Conservation (phyloP, 2,797 vertebrate genomes). For the Clarias pachynema region DNA sequence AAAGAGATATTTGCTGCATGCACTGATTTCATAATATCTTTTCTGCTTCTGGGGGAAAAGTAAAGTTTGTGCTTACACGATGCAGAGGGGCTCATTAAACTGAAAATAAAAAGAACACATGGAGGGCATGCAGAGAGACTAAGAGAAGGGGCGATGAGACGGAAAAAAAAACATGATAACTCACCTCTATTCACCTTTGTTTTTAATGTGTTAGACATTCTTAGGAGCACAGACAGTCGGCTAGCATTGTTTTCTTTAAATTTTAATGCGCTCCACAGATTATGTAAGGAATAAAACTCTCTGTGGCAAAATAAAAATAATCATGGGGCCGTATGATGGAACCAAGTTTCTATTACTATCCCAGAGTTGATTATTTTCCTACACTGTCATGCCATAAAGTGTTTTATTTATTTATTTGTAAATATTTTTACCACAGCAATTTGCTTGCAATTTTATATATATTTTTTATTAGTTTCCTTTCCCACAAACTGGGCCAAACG, state of each 20-base stretch:
- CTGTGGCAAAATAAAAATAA: background rate
- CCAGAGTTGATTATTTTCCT: background rate
- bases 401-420: background rate
- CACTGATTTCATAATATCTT: slow-evolving; percentile 49
- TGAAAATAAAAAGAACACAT: slow-evolving; percentile 1
- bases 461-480: no score
- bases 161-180: background rate
- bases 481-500: no score
- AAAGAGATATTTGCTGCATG: slow-evolving; percentile 45
- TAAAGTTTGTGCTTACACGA: slow-evolving; percentile 23
- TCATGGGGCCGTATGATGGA: background rate
- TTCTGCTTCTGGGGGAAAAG: slow-evolving; percentile 42
- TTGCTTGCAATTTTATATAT: no score
- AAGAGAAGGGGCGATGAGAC: background rate
- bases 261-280: slow-evolving; percentile 11
- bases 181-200: slow-evolving; percentile 23
- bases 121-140: background rate
- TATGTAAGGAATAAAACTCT: background rate
- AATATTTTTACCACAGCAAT: background rate
- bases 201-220: slow-evolving; percentile 10
- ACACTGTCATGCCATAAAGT: background rate
- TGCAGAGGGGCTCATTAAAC: slow-evolving; percentile 24
- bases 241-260: slow-evolving; percentile 7
- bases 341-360: background rate
- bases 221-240: background rate